Conservation (phyloP, 2,113 vertebrate genomes). For the Calonectris borealis region DNA sequence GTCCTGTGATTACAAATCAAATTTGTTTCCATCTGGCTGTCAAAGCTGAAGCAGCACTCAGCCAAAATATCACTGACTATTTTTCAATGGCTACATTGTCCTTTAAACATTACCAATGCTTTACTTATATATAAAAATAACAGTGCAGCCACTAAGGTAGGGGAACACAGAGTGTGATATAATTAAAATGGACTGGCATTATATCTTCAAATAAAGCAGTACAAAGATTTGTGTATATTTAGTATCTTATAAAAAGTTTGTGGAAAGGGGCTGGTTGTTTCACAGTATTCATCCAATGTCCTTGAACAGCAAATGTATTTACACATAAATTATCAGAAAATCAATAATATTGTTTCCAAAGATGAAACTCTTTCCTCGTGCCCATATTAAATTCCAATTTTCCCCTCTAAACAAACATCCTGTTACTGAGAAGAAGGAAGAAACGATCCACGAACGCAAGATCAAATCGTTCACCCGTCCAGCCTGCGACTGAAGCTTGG, state of each 20-base stretch:
- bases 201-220: not conserved
- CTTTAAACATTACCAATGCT: not conserved
- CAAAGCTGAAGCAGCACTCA: not conserved
- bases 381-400: not conserved
- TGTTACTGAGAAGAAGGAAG: not conserved
- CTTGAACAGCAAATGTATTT: not conserved
- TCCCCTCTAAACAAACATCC: not conserved
- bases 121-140: not conserved
- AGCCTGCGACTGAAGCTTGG: not conserved
- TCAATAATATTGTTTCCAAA: not conserved
- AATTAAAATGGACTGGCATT: not conserved
- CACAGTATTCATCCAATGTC: not conserved
- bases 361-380: not conserved
- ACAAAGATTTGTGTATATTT: not conserved
- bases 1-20: not conserved
- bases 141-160: not conserved
- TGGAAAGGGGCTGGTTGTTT: not conserved
- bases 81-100: not conserved
- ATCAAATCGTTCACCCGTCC: not conserved
- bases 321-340: not conserved
- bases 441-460: fast-evolving
- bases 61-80: not conserved
- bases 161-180: not conserved
- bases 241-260: not conserved
- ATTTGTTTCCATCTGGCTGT: not conserved